Evolutionary conservation across 2,797 vertebrate species (phyloP).

Genomic region (Eospalax fontanierii): DNA sequence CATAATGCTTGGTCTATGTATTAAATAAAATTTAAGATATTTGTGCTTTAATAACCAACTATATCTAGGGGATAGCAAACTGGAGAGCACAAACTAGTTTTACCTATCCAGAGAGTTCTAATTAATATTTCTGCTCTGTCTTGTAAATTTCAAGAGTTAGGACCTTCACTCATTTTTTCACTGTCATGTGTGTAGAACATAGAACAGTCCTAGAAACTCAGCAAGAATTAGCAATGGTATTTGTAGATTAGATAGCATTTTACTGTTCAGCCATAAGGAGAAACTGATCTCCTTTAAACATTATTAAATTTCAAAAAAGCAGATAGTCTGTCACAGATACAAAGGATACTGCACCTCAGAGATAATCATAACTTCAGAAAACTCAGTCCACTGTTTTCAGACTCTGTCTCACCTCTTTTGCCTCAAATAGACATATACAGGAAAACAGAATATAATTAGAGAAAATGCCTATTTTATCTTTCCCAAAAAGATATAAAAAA

Average conservation of each 20-base stretch:
- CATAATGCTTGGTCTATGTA: not conserved
- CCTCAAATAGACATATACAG: not conserved
- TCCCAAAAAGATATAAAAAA: conserved; percentile 62
- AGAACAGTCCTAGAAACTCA: not conserved
- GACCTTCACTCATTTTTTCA: not conserved
- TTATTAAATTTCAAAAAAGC: not conserved
- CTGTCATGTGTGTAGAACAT: not conserved
- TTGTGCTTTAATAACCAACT: not conserved
- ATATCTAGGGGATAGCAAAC: not conserved
- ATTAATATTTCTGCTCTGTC: not conserved
- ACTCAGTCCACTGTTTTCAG: not conserved
- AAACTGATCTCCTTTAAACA: conserved; percentile 17
- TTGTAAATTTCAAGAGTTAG: not conserved
- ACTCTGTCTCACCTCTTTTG: not conserved
- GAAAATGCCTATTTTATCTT: conserved; percentile 55
- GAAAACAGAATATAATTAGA: not conserved
- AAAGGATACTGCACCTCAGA: not conserved
- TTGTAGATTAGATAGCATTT: not conserved
- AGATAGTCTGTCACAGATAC: not conserved
- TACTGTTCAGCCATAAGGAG: not conserved
- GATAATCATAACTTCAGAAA: conserved; percentile 16
- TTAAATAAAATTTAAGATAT: not conserved
- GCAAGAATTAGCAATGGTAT: not conserved
- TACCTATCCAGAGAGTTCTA: not conserved
- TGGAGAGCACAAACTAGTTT: not conserved